Base-by-base conservation (phyloP, 2,113 vertebrate species). In the Barbus barbus region DNA sequence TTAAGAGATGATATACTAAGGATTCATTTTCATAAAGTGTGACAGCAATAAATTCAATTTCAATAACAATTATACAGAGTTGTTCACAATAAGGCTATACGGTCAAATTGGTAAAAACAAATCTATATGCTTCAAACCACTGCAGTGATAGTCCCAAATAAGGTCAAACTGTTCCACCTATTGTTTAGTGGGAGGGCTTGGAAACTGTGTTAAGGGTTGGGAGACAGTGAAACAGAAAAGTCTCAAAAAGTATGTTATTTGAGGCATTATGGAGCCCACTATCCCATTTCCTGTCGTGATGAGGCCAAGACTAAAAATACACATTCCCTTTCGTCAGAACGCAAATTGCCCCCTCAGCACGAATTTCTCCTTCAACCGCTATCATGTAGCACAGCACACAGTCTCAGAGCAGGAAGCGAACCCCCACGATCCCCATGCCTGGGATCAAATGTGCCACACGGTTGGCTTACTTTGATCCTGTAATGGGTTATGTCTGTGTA, bases 301-400 rank as follows among this genome's bases (percentile, higher is more conserved):
- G 81, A 89, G 69, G 48, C 87, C 53, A 83, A 78, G 28, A 83
- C 90, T 89, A 90, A 89, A 92, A 88, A 89, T 88, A 90, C 77
- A 83, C 73, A 82, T 63, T 13, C 48, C 67, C 85, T 84, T 90
- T 84, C 80, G 76, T 88, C 84, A 84, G 67, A 87, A 87, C 41
- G 69, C 73, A 86, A 87, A 87, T n/a, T 85, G 87, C 86, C 74
- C 61, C 85, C 90, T 92, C 91, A 88, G 91, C 88, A 24, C 89
- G 85, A 91, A 86, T 89, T 88, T 89, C 83, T 89, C 91, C 89
- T 92, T 92, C 88, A 85, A 33, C 61, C 36, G 75, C 26, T 78
- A 90, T 90, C 86, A 81, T 48, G 86, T 86, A 53, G 41, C 88
- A 80, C 51, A 12, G 9, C 51, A 24, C 44, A 76, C 80, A 36